Evolutionary conservation across 1,140 invertebrate genomes (phyloP).

Genomic region (Lasioglossum baleicum): DNA sequence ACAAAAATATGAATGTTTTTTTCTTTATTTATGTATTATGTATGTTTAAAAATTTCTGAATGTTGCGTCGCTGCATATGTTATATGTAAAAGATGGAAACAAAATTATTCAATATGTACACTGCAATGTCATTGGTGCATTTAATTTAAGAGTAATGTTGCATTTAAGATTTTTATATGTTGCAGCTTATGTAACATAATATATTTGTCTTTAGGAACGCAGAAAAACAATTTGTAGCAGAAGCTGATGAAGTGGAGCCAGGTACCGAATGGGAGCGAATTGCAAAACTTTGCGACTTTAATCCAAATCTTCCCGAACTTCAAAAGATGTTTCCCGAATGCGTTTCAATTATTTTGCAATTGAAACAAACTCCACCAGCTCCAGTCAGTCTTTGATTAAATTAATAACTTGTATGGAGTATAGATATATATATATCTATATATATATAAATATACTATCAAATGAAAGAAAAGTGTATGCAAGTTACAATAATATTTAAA

Average conservation of each 20-base stretch:
- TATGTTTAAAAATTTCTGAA: too few species aligned
- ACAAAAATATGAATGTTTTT: too few species aligned
- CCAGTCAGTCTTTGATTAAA: constrained; percentile 71
- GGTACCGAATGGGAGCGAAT: constrained; percentile 98
- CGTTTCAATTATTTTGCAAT: constrained; percentile 95
- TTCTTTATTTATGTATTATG: too few species aligned
- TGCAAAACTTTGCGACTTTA: constrained; percentile 96
- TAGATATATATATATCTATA: too few species aligned
- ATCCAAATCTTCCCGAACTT: constrained; percentile 94
- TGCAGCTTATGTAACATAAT: too few species aligned
- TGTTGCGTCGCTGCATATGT: too few species aligned
- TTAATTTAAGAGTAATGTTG: too few species aligned
- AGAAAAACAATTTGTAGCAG: constrained; percentile 92
- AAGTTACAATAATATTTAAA: constrained; percentile 40
- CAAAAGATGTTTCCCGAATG: constrained; percentile 96
- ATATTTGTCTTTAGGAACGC: too few species aligned
- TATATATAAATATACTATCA: constrained; percentile 31
- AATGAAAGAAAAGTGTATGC: constrained; percentile 45
- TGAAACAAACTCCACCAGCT: constrained; percentile 90
- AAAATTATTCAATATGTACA: too few species aligned
- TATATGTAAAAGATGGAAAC: too few species aligned
- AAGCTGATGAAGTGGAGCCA: constrained; percentile 92
- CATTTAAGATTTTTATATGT: too few species aligned
- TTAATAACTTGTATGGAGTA: constrained; percentile 40
- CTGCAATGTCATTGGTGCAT: too few species aligned